phyloP scores from a whole-genome alignment of 2,113 vertebrate genomes.

The Calonectris borealis region DNA sequence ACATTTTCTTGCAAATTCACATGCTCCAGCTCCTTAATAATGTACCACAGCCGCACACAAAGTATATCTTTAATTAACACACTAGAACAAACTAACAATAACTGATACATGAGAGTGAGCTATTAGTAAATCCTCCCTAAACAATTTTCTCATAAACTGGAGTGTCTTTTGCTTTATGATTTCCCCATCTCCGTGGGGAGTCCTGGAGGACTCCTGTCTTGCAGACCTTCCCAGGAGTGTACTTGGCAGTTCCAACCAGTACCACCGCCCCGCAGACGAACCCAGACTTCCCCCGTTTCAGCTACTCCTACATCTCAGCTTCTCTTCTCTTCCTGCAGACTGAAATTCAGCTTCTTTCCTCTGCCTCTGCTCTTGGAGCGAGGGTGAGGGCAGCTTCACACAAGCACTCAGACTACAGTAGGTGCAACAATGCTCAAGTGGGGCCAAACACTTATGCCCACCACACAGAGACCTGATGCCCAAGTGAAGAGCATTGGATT shows the following conservation, averaged over 20 bases:
- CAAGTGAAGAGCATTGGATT: background rate
- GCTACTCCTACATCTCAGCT: background rate
- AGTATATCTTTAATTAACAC: background rate
- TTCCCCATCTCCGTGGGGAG: background rate
- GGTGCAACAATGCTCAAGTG: background rate
- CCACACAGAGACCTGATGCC: no score
- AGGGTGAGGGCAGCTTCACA: background rate
- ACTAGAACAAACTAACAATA: background rate
- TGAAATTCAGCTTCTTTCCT: background rate
- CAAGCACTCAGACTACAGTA: background rate
- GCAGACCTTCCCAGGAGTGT: background rate
- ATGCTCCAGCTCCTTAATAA: background rate
- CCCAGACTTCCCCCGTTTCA: background rate
- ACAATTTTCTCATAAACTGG: background rate
- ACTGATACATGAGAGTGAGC: background rate
- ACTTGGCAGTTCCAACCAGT: background rate
- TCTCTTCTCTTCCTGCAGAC: background rate
- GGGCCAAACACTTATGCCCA: background rate
- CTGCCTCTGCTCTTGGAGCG: background rate
- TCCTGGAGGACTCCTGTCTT: background rate
- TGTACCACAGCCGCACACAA: background rate
- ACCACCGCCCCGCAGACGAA: rapidly evolving
- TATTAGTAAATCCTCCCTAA: background rate
- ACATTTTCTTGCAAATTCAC: background rate
- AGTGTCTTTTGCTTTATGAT: background rate